Evolutionary conservation across 30 jellyfish, hydroid and myxozoan genomes (phyloP), one percentile per base, ranked within the genome.

Genomic region (Cassiopea andromeda): DNA sequence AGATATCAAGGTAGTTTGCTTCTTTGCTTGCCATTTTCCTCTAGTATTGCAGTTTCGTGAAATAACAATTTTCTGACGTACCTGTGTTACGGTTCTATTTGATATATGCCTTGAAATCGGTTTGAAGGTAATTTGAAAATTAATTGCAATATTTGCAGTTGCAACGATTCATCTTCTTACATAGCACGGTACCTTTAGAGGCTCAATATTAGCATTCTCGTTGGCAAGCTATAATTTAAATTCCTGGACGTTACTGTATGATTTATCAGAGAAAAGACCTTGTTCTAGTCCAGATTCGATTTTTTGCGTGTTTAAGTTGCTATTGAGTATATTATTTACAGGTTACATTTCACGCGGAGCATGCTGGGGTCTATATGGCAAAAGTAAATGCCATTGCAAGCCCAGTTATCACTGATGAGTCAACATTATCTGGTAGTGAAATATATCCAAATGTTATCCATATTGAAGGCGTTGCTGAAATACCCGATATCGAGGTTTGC

Each of bases 401-500:
- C 71, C 90, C 95, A 17, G 91, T 80, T 59, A 91, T 88, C 7
- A 67, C 95, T 2, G 91, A 80, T 47, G 91, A 70, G 12, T 87
- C 94, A 27, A 61, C 48, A 43, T 27, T 87, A 64, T 61, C 89
- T 7, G 84, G 70, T 38, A 85, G 46, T 47, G 94, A 87, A 43
- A 68, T 95, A 43, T 81, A 81, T 47, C 88, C 93, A 13, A 78
- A 67, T 82, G 88, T 87, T 43, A 77, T 93, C 61, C 92, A 93
- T 59, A 50, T 93, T 19, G 96, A 89, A 54, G 98, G 94, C 60
- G 77, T 85, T 27, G 93, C 96, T 19, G 98, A 93, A 80, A 64
- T 27, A 4, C 97, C 98, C 4, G 91, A 93, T 70, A 79, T 93
- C 13, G 98, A 93, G 92, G 90, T 89, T 9, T 9, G 89, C 27